Percentiles rank a stretch among this genome's conserved stretches.
Evolutionary conservation across 2,113 vertebrate species (phyloP).

Genomic region (Circaetus gallicus): DNA sequence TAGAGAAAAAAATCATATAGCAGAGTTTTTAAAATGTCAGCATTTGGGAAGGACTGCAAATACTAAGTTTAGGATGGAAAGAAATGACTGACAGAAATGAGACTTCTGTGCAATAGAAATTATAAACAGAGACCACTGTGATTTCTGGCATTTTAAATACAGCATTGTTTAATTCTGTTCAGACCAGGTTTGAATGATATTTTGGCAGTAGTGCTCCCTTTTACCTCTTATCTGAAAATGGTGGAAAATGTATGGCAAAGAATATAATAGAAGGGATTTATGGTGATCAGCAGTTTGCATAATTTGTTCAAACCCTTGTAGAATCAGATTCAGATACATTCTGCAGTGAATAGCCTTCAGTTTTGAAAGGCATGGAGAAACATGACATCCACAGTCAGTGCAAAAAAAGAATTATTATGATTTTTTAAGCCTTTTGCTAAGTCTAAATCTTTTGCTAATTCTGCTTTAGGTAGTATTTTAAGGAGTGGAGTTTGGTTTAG

Average conservation of each 20-base stretch:
- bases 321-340: background rate
- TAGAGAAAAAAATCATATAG: background rate
- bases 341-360: background rate
- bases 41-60: background rate
- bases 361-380: background rate
- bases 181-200: background rate
- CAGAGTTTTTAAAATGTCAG: background rate
- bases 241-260: background rate
- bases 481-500: background rate
- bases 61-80: background rate
- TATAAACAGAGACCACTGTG: background rate
- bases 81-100: background rate
- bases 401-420: background rate
- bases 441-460: background rate
- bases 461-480: background rate
- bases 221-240: background rate
- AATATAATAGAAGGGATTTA: background rate
- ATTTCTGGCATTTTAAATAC: background rate
- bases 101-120: background rate
- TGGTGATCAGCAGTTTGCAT: background rate
- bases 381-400: background rate
- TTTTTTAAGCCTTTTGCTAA: constrained; percentile 6
- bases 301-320: background rate
- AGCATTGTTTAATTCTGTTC: background rate
- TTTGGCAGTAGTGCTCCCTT: background rate